Evolutionary conservation across 1,140 invertebrate genomes (phyloP).

Genomic region (Procambarus virginalis): DNA sequence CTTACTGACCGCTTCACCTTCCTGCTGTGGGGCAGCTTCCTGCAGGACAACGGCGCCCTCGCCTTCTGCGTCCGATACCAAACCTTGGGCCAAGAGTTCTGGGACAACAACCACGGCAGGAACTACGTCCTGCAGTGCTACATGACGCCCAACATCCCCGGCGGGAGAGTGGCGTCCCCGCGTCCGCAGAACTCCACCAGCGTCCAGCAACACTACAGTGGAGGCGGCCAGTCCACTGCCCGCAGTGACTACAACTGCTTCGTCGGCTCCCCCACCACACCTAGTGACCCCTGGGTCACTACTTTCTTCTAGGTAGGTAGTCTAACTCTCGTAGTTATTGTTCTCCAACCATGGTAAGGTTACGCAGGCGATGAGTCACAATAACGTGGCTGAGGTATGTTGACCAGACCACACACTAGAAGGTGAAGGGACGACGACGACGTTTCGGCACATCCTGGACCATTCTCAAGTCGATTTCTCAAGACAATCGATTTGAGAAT

Average conservation of each 20-base stretch:
- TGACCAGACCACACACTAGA: no score
- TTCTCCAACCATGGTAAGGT: no score
- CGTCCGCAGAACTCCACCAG: slow-evolving; percentile 48
- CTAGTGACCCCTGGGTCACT: slow-evolving; percentile 55
- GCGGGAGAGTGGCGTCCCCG: slow-evolving; percentile 1
- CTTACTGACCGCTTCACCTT: slow-evolving; percentile 91
- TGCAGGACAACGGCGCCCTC: slow-evolving; percentile 68
- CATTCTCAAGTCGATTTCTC: no score
- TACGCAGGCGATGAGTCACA: no score
- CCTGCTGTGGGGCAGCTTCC: slow-evolving; percentile 70
- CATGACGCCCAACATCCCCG: slow-evolving; percentile 31
- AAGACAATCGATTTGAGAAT: no score
- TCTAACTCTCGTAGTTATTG: no score
- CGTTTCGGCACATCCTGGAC: no score
- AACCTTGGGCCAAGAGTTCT: slow-evolving; percentile 83
- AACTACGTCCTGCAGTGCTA: slow-evolving; percentile 79
- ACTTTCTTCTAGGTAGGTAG: slow-evolving; percentile 49
- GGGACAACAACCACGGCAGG: slow-evolving; percentile 90
- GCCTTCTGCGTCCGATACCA: slow-evolving; percentile 92
- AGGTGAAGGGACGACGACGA: no score
- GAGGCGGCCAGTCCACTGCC: background rate
- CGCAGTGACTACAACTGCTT: background rate
- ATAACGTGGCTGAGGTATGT: no score
- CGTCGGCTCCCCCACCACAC: slow-evolving; percentile 53
- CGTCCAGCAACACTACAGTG: slow-evolving; percentile 38